phyloP scores from a whole-genome alignment of 2,888 invertebrate species.

The Drosophila neotestacea region DNA sequence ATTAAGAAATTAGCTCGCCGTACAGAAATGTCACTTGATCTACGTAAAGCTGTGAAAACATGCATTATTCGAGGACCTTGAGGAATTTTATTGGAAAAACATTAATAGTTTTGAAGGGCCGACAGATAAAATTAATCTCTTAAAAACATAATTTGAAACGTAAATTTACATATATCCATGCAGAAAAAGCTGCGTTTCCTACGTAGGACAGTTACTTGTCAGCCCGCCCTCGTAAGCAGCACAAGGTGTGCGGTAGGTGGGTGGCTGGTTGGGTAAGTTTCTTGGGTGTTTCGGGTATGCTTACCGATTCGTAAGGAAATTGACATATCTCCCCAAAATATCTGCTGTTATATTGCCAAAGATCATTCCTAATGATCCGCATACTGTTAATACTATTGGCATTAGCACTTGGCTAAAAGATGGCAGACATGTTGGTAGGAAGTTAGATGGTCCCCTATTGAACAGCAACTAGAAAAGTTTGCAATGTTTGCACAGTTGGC shows the following conservation, averaged over 20 bases:
- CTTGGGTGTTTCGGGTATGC: background rate
- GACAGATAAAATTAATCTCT: no score
- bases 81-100: no score
- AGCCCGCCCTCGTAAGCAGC: slow-evolving; percentile 30
- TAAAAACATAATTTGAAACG: no score
- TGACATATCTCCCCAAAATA: slow-evolving; percentile 32
- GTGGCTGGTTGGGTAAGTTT: slow-evolving; percentile 8
- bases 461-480: slow-evolving; percentile 1
- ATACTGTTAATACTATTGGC: slow-evolving; percentile 12
- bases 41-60: no score
- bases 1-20: no score
- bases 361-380: slow-evolving; percentile 43
- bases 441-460: background rate
- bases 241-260: slow-evolving; percentile 54
- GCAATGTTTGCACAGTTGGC: slow-evolving; percentile 74
- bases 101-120: no score
- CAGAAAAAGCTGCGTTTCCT: no score
- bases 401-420: background rate
- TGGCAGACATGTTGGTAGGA: background rate
- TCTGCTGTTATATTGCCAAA: slow-evolving; percentile 52
- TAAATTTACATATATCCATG: no score
- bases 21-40: no score
- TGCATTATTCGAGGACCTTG: no score
- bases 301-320: background rate
- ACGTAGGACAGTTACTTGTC: no score